Percentiles rank a stretch among this genome's conserved stretches.
phyloP scores from a whole-genome alignment of 1,140 invertebrate genomes.

The Drosophila sulfurigaster region DNA sequence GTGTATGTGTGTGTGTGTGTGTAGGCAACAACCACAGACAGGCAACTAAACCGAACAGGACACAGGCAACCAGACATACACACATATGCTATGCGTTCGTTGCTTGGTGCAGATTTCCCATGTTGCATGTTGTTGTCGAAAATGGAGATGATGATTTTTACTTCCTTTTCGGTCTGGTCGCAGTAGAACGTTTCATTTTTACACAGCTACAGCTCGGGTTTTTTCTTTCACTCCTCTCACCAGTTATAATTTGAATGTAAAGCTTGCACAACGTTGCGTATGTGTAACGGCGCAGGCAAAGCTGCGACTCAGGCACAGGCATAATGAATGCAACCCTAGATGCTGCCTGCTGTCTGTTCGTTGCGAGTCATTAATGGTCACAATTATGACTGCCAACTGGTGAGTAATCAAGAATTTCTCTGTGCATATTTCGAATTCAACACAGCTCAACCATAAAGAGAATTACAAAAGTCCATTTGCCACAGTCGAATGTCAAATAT shows the following conservation, averaged over 20 bases:
- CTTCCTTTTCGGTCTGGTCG: constrained; percentile 1
- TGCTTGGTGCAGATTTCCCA: constrained; percentile 61
- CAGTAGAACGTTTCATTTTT: constrained; percentile 7
- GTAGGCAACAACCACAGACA: constrained; percentile 32
- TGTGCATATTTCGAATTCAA: background rate
- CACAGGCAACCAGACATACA: constrained; percentile 13
- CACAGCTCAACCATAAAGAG: background rate
- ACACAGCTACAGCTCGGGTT: background rate
- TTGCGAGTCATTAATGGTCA: constrained; percentile 21
- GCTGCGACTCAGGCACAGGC: constrained; percentile 20
- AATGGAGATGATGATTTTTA: constrained; percentile 48
- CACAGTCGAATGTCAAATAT: background rate
- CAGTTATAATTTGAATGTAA: constrained; percentile 28
- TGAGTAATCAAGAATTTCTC: background rate
- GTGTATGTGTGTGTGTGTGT: too few relatives aligned
- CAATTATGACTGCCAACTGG: constrained; percentile 6
- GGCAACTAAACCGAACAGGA: constrained; percentile 16
- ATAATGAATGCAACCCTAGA: constrained; percentile 27
- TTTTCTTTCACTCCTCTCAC: constrained; percentile 3
- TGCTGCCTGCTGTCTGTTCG: constrained; percentile 1
- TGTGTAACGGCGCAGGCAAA: constrained; percentile 44
- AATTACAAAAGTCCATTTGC: background rate
- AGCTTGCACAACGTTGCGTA: constrained; percentile 55
- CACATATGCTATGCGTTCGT: constrained; percentile 19
- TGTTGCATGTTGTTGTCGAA: constrained; percentile 60